Base-by-base conservation (phyloP, 2,888 invertebrate genomes). In the Tethea ocularis region DNA sequence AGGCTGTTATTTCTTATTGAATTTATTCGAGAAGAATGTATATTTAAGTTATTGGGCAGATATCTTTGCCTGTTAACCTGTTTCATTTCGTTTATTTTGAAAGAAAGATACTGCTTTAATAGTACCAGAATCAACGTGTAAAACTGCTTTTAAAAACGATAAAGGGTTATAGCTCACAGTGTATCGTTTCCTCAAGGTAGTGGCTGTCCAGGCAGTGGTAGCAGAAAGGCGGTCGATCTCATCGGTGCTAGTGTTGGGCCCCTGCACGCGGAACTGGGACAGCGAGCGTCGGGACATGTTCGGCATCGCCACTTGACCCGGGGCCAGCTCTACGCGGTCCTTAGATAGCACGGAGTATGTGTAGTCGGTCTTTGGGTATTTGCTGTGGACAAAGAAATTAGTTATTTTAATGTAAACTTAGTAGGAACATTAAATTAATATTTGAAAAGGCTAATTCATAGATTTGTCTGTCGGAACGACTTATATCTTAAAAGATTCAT, bases 341-440 rank as follows among this genome's bases (percentile, higher is more conserved):
- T 95, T 95, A n/a, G 97, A 97, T 71, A 96, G 91, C 66, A 94
- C 95, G 1, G 97, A 97, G 86, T 98, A 98, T 10, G 97, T 97
- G 91, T 97, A 98, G 88, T 98, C 98, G 63, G 98, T 98, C 91
- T 98, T 98, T 6, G 97, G 97, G 83, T 96, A 97, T 87, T 95
- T 96, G 86, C 98, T 98, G 94, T 52, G 24, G n/a, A 51, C 24
- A 6, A 17, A 23, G 20, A 41, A 3, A 55, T 57, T 33, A 41
- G 52, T 51, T 13, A 13, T 3, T 13, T 33, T 13, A 33, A 33
- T 33, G 33, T 33, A 13, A 2, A 1, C 2, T 8, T 8, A 29
- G 10, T 26, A 1, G n/a, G n/a, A n/a, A n/a, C n/a, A n/a, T n/a
- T 26, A 26, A 26, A 26, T 26, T 26, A 26, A 26, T 26, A 1